Evolutionary conservation across 2,113 vertebrate genomes (phyloP), one percentile per base, ranked within the genome.

Genomic region (Cheilinus undulatus): DNA sequence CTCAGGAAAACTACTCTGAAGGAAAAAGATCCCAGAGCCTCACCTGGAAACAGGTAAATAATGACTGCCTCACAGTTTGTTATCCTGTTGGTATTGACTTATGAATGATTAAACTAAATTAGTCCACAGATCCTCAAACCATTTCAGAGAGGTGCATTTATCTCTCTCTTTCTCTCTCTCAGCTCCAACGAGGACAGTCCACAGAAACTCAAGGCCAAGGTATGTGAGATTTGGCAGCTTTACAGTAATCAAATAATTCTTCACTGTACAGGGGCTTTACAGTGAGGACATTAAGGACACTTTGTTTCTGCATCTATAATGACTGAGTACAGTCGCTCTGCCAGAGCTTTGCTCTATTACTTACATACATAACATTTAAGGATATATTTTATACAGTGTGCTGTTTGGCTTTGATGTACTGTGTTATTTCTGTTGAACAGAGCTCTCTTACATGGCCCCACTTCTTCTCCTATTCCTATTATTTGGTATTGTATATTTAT

Each of bases 171-270:
- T 88, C 89, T 67, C 86, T 90, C 63, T 76, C 85, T 48, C 88
- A 96, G 94, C 78, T 94, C 95, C 87, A 93, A 91, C 30, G 95
- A 96, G 91, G 95, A 93, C 88, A 95, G 94, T 85, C 94, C 94
- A 82, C 93, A 95, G 90, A 96, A 95, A 92, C 89, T 90, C 56
- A 93, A 92, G 93, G 90, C 87, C 57, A 97, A 99, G 96, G 96
- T 97, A 95, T 32, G 22, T 13, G 7, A 66, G n/a, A 40, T 76
- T 61, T 66, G 50, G 17, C 4, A 5, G 36, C 45, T 61, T 26
- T 28, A 24, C 49, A 54, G 12, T 54, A 0, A 5, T 10, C 26
- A 60, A 52, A 68, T 42, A 30, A 59, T 15, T 7, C 45, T 61
- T 73, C 17, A 32, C 12, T 72, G 57, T 11, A 45, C 50, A 54